These are phyloP conservation scores for Marasmarcha lunaedactyla DNA, from an alignment of 2,888 invertebrate species.

Conservation along the genomic window DNA sequence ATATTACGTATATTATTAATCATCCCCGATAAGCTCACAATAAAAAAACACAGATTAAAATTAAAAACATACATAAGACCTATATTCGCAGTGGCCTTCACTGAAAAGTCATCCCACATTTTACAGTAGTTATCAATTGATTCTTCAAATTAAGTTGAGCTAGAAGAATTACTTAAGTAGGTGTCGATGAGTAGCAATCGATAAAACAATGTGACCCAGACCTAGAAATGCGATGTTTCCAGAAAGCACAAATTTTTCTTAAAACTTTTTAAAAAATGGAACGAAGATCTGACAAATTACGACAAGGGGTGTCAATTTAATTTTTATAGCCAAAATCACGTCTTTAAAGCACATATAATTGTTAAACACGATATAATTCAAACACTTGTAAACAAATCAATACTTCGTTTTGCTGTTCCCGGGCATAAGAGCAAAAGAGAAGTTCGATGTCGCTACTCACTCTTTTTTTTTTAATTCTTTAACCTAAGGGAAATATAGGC, in stretches of 20 bases:
- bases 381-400: constrained; percentile 65
- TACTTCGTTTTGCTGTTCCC: constrained; percentile 44
- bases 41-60: too few species aligned
- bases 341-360: constrained; percentile 29
- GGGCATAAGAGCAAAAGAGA: constrained; percentile 29
- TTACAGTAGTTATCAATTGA: too few species aligned
- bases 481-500: too few species aligned
- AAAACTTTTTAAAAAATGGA: constrained; percentile 25
- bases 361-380: constrained; percentile 32
- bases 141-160: constrained; percentile 36
- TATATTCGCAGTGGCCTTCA: constrained; percentile 38
- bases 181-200: constrained; percentile 46
- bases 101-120: constrained; percentile 37
- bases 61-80: constrained; percentile 39
- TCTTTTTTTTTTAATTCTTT: too few species aligned
- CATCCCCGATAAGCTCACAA: background rate
- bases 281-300: constrained; percentile 48
- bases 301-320: constrained; percentile 54
- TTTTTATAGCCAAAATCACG: too few species aligned
- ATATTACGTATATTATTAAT: too few species aligned
- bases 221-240: constrained; percentile 36
- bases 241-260: constrained; percentile 16
- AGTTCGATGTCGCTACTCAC: too few species aligned
- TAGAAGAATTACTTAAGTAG: constrained; percentile 28
- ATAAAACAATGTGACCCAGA: constrained; percentile 51